phyloP scores from a whole-genome alignment of 1,140 invertebrate species.

The Leptinotarsa lineolata region DNA sequence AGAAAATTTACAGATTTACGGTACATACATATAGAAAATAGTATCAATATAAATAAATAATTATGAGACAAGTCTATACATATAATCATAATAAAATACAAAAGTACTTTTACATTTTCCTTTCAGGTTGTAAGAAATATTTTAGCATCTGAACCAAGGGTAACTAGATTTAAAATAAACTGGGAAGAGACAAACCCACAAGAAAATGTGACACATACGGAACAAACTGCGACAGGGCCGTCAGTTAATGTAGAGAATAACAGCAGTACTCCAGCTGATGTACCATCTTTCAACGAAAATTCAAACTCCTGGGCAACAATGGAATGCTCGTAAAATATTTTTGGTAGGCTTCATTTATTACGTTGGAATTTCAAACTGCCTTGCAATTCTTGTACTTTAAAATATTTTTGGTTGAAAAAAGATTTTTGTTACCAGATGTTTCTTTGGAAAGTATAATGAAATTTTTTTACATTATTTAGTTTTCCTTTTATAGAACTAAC shows the following conservation, averaged over 20 bases:
- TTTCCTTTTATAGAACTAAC: no score
- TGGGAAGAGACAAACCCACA: slow-evolving; percentile 79
- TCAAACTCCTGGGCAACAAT: slow-evolving; percentile 55
- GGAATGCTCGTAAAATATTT: slow-evolving; percentile 53
- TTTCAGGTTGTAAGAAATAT: slow-evolving; percentile 84
- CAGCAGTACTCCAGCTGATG: slow-evolving; percentile 30
- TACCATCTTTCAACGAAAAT: slow-evolving; percentile 53
- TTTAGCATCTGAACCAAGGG: slow-evolving; percentile 88
- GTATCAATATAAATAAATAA: no score
- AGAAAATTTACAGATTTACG: no score
- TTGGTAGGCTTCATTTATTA: slow-evolving; percentile 1
- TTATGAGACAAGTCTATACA: no score
- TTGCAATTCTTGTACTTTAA: no score
- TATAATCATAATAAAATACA: no score
- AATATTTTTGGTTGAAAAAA: no score
- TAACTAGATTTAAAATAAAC: slow-evolving; percentile 96
- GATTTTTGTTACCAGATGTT: no score
- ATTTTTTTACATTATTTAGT: no score
- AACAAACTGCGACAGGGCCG: slow-evolving; percentile 20
- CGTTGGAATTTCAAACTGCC: neutral
- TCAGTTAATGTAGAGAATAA: slow-evolving; percentile 27
- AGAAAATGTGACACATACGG: slow-evolving; percentile 46
- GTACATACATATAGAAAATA: no score
- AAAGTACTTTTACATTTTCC: neutral
- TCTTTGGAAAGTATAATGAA: no score